Percentiles rank a stretch among this genome's conserved stretches.
phyloP scores from a whole-genome alignment of 2,113 vertebrate species.

The Cinclus cinclus region DNA sequence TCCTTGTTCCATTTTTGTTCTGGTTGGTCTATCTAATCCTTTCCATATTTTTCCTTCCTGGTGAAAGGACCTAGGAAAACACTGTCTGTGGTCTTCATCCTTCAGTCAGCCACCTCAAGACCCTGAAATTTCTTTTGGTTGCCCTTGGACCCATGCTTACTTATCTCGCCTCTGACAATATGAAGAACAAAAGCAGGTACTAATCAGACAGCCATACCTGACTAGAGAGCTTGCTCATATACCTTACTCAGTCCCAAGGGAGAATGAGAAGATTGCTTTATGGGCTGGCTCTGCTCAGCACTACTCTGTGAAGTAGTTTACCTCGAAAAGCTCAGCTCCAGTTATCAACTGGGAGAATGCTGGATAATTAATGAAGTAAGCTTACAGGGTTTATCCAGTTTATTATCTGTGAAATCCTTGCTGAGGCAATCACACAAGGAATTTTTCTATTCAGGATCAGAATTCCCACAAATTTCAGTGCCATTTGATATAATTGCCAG shows the following conservation, averaged over 20 bases:
- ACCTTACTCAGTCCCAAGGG: background rate
- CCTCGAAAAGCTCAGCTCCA: background rate
- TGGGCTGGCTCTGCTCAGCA: background rate
- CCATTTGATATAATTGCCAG: background rate
- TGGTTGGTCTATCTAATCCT: background rate
- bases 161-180: background rate
- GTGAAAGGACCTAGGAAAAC: background rate
- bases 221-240: background rate
- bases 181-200: background rate
- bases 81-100: background rate
- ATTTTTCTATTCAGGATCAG: background rate
- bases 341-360: background rate
- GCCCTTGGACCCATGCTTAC: background rate
- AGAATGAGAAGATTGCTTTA: background rate
- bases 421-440: background rate
- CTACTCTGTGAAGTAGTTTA: background rate
- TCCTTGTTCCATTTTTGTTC: background rate
- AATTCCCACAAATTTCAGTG: background rate
- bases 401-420: background rate
- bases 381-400: background rate
- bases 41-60: background rate
- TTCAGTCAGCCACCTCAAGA: background rate
- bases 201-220: background rate
- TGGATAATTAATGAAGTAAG: background rate
- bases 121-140: background rate